Evolutionary conservation across 2,888 invertebrate species (phyloP).

Genomic region (Ophioninae sp.): DNA sequence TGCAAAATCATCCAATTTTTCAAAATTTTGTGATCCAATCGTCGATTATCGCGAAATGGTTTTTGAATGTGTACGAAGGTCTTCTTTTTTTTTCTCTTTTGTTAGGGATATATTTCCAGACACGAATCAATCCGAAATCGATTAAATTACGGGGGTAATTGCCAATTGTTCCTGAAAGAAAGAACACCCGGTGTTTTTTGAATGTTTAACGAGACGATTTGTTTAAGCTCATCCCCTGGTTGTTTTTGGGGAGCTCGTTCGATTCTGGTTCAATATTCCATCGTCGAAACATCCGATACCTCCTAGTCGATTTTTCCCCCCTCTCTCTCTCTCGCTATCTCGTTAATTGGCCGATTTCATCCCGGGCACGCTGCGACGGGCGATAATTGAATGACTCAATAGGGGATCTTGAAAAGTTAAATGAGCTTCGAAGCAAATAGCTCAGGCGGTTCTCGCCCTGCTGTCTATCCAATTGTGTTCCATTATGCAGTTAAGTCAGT

Average conservation of each 20-base stretch:
- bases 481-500: constrained; percentile 60
- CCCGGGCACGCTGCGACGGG: background rate
- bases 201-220: background rate
- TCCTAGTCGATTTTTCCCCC: constrained; percentile 4
- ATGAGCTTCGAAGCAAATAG: constrained; percentile 56
- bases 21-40: no score
- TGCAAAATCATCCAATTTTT: no score
- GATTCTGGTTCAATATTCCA: background rate
- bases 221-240: background rate
- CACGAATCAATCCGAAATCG: no score
- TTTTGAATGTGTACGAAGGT: no score
- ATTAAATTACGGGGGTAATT: no score
- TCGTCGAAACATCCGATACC: background rate
- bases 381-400: constrained; percentile 55
- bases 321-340: constrained; percentile 7
- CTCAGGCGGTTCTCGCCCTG: constrained; percentile 41
- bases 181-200: background rate
- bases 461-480: constrained; percentile 56
- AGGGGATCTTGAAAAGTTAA: constrained; percentile 38
- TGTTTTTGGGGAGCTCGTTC: background rate
- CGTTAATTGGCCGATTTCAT: constrained; percentile 36
- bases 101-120: no score
- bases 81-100: no score
- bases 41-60: no score
- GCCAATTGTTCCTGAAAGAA: background rate